Evolutionary conservation across 2,888 invertebrate species (phyloP), one percentile per base, ranked within the genome.

Genomic region (Homarus gammarus): DNA sequence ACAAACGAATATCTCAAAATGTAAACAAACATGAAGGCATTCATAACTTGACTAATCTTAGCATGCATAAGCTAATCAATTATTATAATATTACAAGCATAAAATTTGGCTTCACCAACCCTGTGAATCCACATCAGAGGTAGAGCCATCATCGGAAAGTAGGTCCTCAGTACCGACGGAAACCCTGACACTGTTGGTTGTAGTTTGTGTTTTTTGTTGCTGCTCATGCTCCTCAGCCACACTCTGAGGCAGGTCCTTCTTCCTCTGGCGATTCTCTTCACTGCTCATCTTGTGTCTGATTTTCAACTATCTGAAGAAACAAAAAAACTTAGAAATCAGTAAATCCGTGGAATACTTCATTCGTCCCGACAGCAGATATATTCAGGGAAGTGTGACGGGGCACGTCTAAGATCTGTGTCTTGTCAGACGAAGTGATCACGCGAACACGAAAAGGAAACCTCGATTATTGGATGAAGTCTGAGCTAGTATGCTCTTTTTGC

Each of bases 101-200:
- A n/a, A n/a, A n/a, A n/a, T n/a, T n/a, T n/a, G n/a, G n/a, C n/a
- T n/a, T n/a, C n/a, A n/a, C n/a, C n/a, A n/a, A 40, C 33, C 78
- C 40, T n/a, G 81, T 15, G 79, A 27, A 27, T 64, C 64, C 12
- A 8, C 22, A 38, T 73, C 73, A 2, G 40, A 38, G 36, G 12
- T 38, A 38, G 73, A 18, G 15, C 27, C n/a, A 18, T 73, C 38
- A n/a, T 68, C n/a, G 12, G 44, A 70, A 38, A 64, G 31, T 15
- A 84, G 64, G 33, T 86, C 79, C 1, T 86, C 86, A 2, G 86
- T 86, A 38, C 86, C 78, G 51, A 86, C 79, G 31, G 79, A 79
- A 40, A 86, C 68, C 49, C 86, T 86, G 49, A 78, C 72, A 38
- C 79, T 44, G 22, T 12, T 78, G 78, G 36, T 79, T 33, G 22